Base-by-base conservation (phyloP, 2,797 vertebrate species). In the Neosilurus mollespiculum region DNA sequence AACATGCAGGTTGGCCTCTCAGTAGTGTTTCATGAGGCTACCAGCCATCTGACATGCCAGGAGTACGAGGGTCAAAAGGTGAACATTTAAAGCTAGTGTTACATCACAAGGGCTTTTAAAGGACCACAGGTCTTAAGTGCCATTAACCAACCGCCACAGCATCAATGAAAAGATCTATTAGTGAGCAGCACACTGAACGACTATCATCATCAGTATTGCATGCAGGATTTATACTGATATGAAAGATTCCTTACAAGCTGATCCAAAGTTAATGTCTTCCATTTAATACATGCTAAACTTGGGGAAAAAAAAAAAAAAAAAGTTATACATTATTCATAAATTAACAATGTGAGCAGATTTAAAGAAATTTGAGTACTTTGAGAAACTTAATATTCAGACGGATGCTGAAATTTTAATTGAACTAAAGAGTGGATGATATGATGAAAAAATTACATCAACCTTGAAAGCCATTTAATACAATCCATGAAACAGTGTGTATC, bases 51-150 rank as follows among this genome's bases (percentile, higher is more conserved):
- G 87, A 88, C 86, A 84, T 86, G 80, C 81, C 67, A 83, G 81
- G 77, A 79, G 83, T 59, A 76, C 24, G 3, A 11, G 81, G 88
- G 84, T 89, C 86, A 86, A 71, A 80, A 85, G 88, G 87, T 87
- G 88, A 86, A 80, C 70, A 53, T 80, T 88, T 87, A 86, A 79
- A 83, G 84, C 87, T 90, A 82, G 80, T 87, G 89, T 91, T 91
- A 90, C 89, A 90, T 70, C 49, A 59, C 62, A 81, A 85, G 81
- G 71, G 81, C 87, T 79, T 79, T 79, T 79, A 65, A 65, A 64
- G 43, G 59, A 64, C 61, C 37, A 26, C 61, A 65, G 76, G 76
- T 81, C 83, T 84, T 82, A 84, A 75, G 30, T 71, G 77, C 85
- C 84, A 86, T 87, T 90, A 88, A 84, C 76, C 49, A 84, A 79